A percentile compares a stretch with the other conserved stretches of the same genome.
phyloP scores from a whole-genome alignment of 2,888 invertebrate genomes.

The Nomada ferruginata region DNA sequence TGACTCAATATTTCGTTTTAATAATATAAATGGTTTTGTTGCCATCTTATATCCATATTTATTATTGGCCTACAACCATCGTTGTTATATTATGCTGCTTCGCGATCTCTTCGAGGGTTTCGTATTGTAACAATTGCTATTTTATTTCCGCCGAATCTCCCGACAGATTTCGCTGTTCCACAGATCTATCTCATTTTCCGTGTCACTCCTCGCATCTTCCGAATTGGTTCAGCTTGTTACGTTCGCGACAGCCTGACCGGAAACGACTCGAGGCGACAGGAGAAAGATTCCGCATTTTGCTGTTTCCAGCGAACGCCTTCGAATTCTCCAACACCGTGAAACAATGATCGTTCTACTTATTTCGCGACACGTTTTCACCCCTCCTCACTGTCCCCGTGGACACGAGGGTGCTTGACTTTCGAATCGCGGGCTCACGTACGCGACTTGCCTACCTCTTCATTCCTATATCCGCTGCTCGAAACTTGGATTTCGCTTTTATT shows the following conservation, averaged over 20 bases:
- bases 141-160: conserved; percentile 27
- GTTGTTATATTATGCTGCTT: neutral
- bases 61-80: neutral
- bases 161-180: conserved; percentile 20
- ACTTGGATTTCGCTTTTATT: neutral
- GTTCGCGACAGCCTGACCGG: conserved; percentile 28
- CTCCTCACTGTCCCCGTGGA: neutral
- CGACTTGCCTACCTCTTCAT: neutral
- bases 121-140: neutral
- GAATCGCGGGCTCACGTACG: neutral
- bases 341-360: conserved; percentile 9
- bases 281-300: conserved; percentile 21
- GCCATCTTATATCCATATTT: too few species aligned
- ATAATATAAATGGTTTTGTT: too few species aligned
- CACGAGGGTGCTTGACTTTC: conserved; percentile 4
- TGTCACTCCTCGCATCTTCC: conserved; percentile 9
- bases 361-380: neutral
- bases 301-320: conserved; percentile 12
- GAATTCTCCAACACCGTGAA: conserved; percentile 5
- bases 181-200: conserved; percentile 50
- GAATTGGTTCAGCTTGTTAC: conserved; percentile 50
- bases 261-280: conserved; percentile 22
- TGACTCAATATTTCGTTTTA: too few species aligned
- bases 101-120: neutral
- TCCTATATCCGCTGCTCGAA: neutral